Evolutionary conservation across 2,113 vertebrate species (phyloP).

Genomic region (Carettochelys insculpta): DNA sequence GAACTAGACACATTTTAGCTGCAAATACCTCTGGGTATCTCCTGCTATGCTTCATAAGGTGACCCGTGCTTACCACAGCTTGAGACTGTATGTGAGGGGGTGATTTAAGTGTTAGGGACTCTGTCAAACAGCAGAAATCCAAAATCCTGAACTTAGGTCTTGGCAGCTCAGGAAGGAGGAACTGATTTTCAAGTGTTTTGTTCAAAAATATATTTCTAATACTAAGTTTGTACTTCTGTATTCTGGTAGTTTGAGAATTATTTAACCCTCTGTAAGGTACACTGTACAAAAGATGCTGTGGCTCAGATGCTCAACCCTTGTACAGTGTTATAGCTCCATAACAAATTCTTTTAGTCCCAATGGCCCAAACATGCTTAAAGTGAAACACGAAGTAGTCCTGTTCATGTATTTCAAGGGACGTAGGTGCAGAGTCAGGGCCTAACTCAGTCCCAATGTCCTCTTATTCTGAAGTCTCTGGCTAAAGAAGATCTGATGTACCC

Average conservation of each 20-base stretch:
- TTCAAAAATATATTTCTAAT: conserved; percentile 54
- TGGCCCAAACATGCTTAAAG: neutral
- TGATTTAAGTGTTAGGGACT: neutral
- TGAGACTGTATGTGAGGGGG: no score
- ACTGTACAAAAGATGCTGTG: neutral
- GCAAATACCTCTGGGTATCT: neutral
- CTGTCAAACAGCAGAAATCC: conserved; percentile 18
- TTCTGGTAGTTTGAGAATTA: neutral
- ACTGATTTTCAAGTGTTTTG: conserved; percentile 29
- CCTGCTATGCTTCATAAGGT: neutral
- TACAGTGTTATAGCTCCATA: neutral
- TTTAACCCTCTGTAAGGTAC: neutral
- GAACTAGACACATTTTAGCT: neutral
- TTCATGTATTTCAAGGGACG: no score
- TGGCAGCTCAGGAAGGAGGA: conserved; percentile 58
- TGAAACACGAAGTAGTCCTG: no score
- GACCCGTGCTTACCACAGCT: neutral
- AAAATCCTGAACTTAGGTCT: conserved; percentile 5
- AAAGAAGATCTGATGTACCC: neutral
- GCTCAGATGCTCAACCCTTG: neutral
- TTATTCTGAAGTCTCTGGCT: neutral
- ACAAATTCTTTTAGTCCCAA: neutral
- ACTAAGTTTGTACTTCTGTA: conserved; percentile 45
- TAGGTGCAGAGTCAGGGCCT: neutral
- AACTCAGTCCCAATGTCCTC: neutral